A percentile compares a stretch with the other conserved stretches of the same genome.
phyloP scores from a whole-genome alignment of 2,888 invertebrate species.

The Philopedon plagiatum region DNA sequence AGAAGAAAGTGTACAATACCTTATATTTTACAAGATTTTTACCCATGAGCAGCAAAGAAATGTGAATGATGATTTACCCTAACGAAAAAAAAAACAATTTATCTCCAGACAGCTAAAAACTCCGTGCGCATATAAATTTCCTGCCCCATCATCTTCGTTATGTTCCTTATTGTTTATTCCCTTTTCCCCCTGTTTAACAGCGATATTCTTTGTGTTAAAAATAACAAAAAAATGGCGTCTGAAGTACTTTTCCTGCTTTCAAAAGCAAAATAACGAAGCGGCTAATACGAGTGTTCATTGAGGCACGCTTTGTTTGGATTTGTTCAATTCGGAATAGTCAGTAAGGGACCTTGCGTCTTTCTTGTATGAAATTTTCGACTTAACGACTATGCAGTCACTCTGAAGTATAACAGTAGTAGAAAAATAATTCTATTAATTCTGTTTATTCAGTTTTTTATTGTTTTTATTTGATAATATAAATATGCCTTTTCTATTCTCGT shows the following conservation, averaged over 20 bases:
- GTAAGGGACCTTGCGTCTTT: constrained; percentile 1
- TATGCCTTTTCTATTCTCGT: too few relatives aligned
- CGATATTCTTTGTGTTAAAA: constrained; percentile 14
- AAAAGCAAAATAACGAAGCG: constrained; percentile 24
- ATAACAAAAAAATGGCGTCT: constrained; percentile 16
- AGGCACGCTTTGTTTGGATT: constrained; percentile 21
- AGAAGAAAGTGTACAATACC: too few relatives aligned
- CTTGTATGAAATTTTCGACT: neutral
- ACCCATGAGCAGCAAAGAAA: too few relatives aligned
- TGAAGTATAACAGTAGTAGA: neutral
- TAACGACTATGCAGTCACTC: constrained; percentile 20
- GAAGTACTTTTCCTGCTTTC: constrained; percentile 15
- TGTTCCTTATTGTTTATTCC: constrained; percentile 7
- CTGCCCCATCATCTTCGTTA: neutral
- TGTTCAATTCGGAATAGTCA: constrained; percentile 22
- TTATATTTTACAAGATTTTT: too few relatives aligned
- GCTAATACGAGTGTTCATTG: constrained; percentile 21
- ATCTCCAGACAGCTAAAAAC: neutral
- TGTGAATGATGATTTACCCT: too few relatives aligned
- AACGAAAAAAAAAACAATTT: neutral
- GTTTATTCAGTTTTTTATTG: too few relatives aligned
- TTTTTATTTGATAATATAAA: too few relatives aligned
- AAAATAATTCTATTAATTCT: neutral
- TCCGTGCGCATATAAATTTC: constrained; percentile 6
- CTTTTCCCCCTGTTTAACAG: constrained; percentile 1